Evolutionary conservation across 2,113 vertebrate species (phyloP).

Genomic region (Triplophysa rosa): DNA sequence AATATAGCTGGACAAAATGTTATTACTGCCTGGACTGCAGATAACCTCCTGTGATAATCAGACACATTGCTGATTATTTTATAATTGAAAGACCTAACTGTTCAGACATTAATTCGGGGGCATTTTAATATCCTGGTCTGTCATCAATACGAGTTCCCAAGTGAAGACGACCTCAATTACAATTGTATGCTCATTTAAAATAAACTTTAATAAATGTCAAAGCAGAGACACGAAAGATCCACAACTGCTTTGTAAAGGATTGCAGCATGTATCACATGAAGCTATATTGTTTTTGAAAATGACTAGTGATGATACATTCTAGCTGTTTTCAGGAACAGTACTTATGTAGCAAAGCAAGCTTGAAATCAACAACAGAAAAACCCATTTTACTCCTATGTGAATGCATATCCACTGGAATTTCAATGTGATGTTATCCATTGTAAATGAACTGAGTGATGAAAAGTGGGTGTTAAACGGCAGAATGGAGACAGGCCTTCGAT

Average conservation of each 20-base stretch:
- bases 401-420: background rate
- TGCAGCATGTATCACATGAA: background rate
- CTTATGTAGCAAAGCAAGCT: background rate
- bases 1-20: constrained; percentile 1
- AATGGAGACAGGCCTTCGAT: background rate
- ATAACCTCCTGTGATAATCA: constrained; percentile 20
- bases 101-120: constrained; percentile 1
- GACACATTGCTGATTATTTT: constrained; percentile 18
- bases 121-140: constrained; percentile 11
- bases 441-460: background rate
- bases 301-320: background rate
- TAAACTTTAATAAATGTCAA: background rate
- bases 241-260: background rate
- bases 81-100: background rate
- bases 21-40: constrained; percentile 25
- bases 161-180: background rate
- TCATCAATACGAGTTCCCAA: background rate
- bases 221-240: background rate
- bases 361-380: constrained; percentile 6
- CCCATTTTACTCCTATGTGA: background rate
- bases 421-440: background rate
- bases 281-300: constrained; percentile 6
- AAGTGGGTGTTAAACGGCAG: too few species aligned
- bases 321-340: constrained; percentile 15
- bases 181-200: background rate